A percentile compares a stretch with the other conserved stretches of the same genome.
phyloP scores from a whole-genome alignment of 2,888 invertebrate species.

The Candidula unifasciata region DNA sequence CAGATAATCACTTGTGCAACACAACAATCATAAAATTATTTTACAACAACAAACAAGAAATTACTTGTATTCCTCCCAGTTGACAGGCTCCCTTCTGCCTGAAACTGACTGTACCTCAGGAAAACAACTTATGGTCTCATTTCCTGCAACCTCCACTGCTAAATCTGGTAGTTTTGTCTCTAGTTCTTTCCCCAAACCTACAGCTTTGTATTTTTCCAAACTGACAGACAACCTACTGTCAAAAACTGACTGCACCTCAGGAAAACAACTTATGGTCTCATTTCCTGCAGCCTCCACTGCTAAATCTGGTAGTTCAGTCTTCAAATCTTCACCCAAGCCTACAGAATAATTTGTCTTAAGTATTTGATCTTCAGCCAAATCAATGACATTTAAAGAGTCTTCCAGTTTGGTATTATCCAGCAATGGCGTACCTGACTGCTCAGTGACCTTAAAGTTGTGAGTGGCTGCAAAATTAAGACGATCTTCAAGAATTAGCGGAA shows the following conservation, averaged over 20 bases:
- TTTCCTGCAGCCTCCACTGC: background rate
- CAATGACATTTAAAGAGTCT: constrained; percentile 25
- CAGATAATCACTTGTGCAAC: too few relatives aligned
- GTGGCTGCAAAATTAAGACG: background rate
- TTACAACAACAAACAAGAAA: background rate
- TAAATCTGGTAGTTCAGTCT: background rate
- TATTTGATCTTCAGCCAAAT: background rate
- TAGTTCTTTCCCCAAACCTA: background rate
- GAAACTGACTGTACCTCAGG: background rate
- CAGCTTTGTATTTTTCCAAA: constrained; percentile 26
- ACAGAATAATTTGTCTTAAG: background rate
- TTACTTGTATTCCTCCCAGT: constrained; percentile 44
- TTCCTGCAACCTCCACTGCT: background rate
- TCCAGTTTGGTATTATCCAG: constrained; percentile 39
- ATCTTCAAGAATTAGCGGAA: background rate
- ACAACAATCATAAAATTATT: too few relatives aligned
- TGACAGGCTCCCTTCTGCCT: background rate
- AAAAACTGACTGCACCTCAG: background rate
- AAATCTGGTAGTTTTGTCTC: background rate
- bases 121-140: too few relatives aligned
- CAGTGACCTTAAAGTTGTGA: background rate
- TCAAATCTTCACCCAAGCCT: background rate
- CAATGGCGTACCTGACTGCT: constrained; percentile 2
- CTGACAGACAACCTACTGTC: background rate
- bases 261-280: too few relatives aligned